Base-by-base conservation (phyloP, 2,797 vertebrate genomes). In the Leptodactylus fallax region DNA sequence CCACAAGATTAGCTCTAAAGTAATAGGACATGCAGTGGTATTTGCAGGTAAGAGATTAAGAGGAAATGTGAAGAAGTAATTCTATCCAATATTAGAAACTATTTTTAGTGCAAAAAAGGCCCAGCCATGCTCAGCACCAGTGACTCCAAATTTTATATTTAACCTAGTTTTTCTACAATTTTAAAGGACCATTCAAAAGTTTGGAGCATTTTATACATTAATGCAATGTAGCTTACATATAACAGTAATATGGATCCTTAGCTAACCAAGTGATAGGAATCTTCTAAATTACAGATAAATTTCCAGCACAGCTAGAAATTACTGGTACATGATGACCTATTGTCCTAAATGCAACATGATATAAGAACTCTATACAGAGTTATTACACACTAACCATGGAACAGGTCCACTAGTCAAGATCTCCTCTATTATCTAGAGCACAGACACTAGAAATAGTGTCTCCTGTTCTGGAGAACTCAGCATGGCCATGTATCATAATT, bases 61-160 rank as follows among this genome's bases (percentile, higher is more conserved):
- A 76, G 83, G 36, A 85, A 85, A 61, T 76, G 63, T 80, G 85
- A 58, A 63, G 36, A 19, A 77, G 36, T 23, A 78, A 53, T 85
- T 49, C 74, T 63, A 23, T 76, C 55, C n/a, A 84, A 76, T 53
- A 76, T 61, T 61, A n/a, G n/a, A 60, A 83, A 58, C 21, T 56
- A 84, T 27, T 6, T 76, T 61, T 60, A 84, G 21, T 23, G 27
- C 21, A 60, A 60, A 74, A 21, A 36, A 60, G 17, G 76, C 21
- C 7, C 11, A 4, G 14, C 7, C 16, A 7, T 49, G 27, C 53
- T n/a, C 9, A 47, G 27, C 79, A 36, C 25, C 56, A 21, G 55
- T 79, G 16, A 2, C 16, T 79, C 55, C 14, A 79, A 10, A 19
- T 80, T 11, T 61, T 17, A 47, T 13, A 19, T 47, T 10, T 10